A percentile compares a stretch with the other conserved stretches of the same genome.
Evolutionary conservation across 2,888 invertebrate species (phyloP).

Genomic region (Aleiodes leptofemur): DNA sequence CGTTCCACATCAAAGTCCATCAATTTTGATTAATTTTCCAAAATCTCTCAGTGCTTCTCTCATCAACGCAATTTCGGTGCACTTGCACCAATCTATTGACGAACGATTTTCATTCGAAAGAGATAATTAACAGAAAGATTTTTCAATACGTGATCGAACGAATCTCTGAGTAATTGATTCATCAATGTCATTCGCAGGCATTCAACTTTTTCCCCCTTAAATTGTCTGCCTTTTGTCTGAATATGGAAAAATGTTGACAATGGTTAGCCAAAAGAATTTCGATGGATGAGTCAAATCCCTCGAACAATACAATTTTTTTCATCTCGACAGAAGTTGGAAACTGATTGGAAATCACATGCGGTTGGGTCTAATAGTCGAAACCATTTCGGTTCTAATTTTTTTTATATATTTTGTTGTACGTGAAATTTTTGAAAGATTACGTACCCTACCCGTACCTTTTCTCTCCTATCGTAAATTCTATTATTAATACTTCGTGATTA

Average conservation of each 20-base stretch:
- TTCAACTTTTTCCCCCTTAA: constrained; percentile 16
- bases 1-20: constrained; percentile 7
- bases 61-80: neutral
- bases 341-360: constrained; percentile 16
- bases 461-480: neutral
- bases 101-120: neutral
- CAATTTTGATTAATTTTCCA: constrained; percentile 20
- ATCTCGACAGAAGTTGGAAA: constrained; percentile 11
- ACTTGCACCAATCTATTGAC: neutral
- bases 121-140: neutral
- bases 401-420: neutral
- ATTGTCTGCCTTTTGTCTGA: neutral
- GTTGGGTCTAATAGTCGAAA: neutral
- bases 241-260: constrained; percentile 52
- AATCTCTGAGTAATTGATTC: neutral
- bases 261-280: constrained; percentile 49
- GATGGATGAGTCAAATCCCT: constrained; percentile 45
- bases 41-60: neutral
- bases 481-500: no score
- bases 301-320: constrained; percentile 49
- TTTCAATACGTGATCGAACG: constrained; percentile 11
- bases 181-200: neutral
- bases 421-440: neutral
- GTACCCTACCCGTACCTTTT: neutral
- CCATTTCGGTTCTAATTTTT: neutral